Percentiles rank a stretch among this genome's conserved stretches.
These are phyloP conservation scores for Octomys mimax DNA, from an alignment of 2,797 vertebrate species.

Conservation along the genomic window DNA sequence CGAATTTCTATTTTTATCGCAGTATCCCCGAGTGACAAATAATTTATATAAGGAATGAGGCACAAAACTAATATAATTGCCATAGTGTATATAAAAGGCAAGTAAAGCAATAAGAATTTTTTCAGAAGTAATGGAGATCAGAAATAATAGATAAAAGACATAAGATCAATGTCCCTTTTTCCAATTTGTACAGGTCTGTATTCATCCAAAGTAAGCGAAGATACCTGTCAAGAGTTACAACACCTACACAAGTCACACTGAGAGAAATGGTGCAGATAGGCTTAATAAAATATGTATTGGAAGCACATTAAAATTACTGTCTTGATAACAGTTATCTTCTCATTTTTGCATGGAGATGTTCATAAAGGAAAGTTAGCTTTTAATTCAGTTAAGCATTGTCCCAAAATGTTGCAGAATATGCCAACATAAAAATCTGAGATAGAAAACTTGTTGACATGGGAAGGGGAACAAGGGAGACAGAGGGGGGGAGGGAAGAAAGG, in stretches of 20 bases:
- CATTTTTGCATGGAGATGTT: neutral
- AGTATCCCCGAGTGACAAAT: constrained; percentile 28
- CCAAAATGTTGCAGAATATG: constrained; percentile 4
- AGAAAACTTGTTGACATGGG: neutral
- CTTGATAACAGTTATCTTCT: neutral
- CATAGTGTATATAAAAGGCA: neutral
- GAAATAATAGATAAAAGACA: neutral
- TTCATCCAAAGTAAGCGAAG: neutral
- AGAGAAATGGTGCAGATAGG: neutral
- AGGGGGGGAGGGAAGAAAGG: neutral
- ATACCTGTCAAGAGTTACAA: neutral
- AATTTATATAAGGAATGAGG: constrained; percentile 42
- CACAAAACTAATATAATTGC: constrained; percentile 53
- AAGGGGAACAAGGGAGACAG: neutral
- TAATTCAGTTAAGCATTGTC: neutral
- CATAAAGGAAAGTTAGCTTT: neutral
- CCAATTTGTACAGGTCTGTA: neutral
- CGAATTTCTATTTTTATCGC: constrained; percentile 50
- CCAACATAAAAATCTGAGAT: neutral
- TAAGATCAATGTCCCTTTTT: neutral
- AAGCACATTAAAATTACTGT: neutral
- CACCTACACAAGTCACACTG: neutral
- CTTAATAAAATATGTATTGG: neutral
- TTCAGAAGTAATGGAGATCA: neutral
- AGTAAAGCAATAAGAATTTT: neutral